Base-by-base conservation (phyloP, 2,888 invertebrate species). In the Ommatoiulus sabulosus region DNA sequence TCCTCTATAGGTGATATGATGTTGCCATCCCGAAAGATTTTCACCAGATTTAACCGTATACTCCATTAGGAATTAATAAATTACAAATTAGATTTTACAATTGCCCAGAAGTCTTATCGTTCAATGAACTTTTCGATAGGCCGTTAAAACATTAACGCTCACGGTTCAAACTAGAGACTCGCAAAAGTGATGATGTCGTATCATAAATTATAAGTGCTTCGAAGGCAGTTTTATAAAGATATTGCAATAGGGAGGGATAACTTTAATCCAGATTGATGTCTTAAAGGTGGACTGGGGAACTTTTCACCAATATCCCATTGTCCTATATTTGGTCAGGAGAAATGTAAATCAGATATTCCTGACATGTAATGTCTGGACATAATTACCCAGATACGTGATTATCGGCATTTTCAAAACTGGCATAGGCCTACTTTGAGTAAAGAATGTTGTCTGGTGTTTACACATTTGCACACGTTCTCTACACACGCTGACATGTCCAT, bases 11-110 rank as follows among this genome's bases (percentile, higher is more conserved):
- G 35, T 3, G 35, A 12, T 10, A 12, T 12, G 46, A 7, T n/a
- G 0, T 57, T 57, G 35, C 8, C 12, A 6, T 80, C 10, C 35
- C 35, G 80, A 80, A 72, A 80, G 80, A 80, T 80, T 80, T 52
- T 80, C 80, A 24, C 35, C 35, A 35, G 35, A 35, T 35, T 35
- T 35, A 35, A 35, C 35, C 35, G 80, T 8, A 80, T 24, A 43
- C 24, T 80, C 80, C 80, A 80, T 80, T 80, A 80, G 80, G 80
- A 80, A 80, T 80, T 80, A 80, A 80, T 80, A 80, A 80, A 80
- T 80, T 80, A 80, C 12, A 43, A 80, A 43, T 12, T 35, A 80
- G 80, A 80, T 80, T 80, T 80, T 80, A 80, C 80, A 80, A 43
- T 80, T 80, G 80, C 80, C 80, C 35, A 80, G 15, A 80, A 43